A percentile compares a stretch with the other conserved stretches of the same genome.
Conservation (phyloP, 1,140 invertebrate genomes). For the Neotoxoptera formosana region DNA sequence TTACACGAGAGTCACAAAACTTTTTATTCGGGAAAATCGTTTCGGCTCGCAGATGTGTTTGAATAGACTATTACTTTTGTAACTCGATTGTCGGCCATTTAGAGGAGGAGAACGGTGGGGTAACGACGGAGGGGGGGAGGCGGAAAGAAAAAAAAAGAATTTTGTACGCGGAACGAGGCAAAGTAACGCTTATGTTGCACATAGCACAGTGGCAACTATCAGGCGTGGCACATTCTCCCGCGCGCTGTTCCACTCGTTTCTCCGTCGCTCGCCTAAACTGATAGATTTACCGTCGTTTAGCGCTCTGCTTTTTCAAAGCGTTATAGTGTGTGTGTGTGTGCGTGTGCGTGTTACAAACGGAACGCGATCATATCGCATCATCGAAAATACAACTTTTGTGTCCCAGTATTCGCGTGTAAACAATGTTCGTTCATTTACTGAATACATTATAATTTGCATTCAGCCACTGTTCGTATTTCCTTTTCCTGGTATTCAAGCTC, state of each 20-base stretch:
- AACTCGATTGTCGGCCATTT: not conserved
- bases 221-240: not conserved
- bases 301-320: not conserved
- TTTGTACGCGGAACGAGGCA: not conserved
- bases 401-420: not conserved
- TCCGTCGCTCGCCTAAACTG: not conserved
- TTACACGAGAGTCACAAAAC: constrained; percentile 5
- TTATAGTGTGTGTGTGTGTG: too few species aligned
- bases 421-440: not conserved
- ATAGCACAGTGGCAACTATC: not conserved
- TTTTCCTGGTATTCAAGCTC: not conserved
- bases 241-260: too few species aligned
- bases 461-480: not conserved
- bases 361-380: not conserved
- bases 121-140: too few species aligned
- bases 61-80: constrained; percentile 32
- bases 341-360: not conserved
- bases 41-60: constrained; percentile 11
- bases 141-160: not conserved
- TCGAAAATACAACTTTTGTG: not conserved
- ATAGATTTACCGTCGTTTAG: not conserved
- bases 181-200: not conserved
- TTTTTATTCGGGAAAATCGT: constrained; percentile 33
- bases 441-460: constrained; percentile 14
- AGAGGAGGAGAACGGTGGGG: not conserved